Base-by-base conservation (phyloP, 2,113 vertebrate species). In the Tachysurus vachellii region DNA sequence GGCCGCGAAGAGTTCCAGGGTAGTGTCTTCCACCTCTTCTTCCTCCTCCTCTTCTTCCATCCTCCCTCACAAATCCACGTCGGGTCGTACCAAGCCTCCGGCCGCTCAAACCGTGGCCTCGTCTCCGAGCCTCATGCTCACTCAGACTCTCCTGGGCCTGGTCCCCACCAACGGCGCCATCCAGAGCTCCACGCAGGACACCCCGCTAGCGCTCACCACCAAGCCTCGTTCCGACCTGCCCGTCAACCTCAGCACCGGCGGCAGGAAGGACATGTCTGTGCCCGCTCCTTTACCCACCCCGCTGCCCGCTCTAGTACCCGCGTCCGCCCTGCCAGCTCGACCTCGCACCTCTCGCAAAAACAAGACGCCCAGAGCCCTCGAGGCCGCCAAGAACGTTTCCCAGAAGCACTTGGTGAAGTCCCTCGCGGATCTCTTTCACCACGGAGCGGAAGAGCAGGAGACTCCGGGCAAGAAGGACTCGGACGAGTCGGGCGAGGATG, bases 401-500 rank as follows among this genome's bases (percentile, higher is more conserved):
- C 96, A 94, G 91, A 94, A 96, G 92, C 97, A 96, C 89, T 94
- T 97, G 89, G 91, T 96, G 86, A 96, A 98, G 87, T 95, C 97
- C 87, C 92, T 97, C 85, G 96, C 96, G 84, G 97, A 99, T 88
- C 96, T 99, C 85, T 99, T 99, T 91, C 95, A 97, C 90, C 97
- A 96, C 83, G 93, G 95, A 83, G 97, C 97, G 93, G 95, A 96
- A 3, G 97, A 97, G 88, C 87, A 84, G 50, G 76, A 87, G 56
- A 95, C 97, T 89, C 97, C 96, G 28, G 97, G 97, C 91, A 98
- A 96, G 93, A 99, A 98, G 93, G 98, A 99, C 93, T 99, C 98
- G 23, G 98, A 99, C 26, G 97, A 99, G 91, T 99, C 97, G 1
- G 97, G 96, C 83, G 98, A 99, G 80, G 98, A 99, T 0, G 97